A percentile compares a stretch with the other conserved stretches of the same genome.
These are phyloP conservation scores for Drosophila nebulosa DNA, from an alignment of 1,140 invertebrate species.

Conservation along the genomic window DNA sequence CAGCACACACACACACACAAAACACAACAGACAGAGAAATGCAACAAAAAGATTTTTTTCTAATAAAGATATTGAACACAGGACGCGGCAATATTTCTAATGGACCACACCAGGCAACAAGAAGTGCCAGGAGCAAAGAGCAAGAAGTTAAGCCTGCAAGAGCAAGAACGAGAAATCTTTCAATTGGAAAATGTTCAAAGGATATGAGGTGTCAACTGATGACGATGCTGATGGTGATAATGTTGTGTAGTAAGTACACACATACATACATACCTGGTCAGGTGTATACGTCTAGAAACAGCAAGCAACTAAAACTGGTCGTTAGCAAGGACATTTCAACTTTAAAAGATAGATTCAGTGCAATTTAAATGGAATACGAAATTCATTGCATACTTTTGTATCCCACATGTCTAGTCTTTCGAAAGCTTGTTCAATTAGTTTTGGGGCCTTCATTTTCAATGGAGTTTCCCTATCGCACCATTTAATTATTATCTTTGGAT, in stretches of 20 bases:
- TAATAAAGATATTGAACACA: slow-evolving; percentile 71
- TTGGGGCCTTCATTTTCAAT: too few species aligned
- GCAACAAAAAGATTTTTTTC: slow-evolving; percentile 58
- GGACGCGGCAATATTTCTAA: slow-evolving; percentile 72
- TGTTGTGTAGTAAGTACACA: not conserved
- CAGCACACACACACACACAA: slow-evolving; percentile 24
- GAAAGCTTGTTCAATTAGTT: too few species aligned
- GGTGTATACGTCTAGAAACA: not conserved
- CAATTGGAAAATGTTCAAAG: slow-evolving; percentile 76
- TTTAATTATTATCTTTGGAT: too few species aligned
- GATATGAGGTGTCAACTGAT: slow-evolving; percentile 69
- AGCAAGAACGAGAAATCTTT: slow-evolving; percentile 21
- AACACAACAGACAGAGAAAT: slow-evolving; percentile 30
- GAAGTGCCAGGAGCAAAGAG: slow-evolving; percentile 10
- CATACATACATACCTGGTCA: not conserved
- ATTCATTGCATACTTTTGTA: too few species aligned
- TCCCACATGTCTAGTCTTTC: too few species aligned
- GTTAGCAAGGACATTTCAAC: too few species aligned
- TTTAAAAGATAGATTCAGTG: too few species aligned
- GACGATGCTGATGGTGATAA: slow-evolving; percentile 16
- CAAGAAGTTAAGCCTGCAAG: not conserved
- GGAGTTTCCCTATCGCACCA: too few species aligned
- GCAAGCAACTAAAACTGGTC: not conserved
- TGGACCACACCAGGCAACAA: slow-evolving; percentile 27
- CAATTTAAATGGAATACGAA: too few species aligned